Evolutionary conservation across 2,113 vertebrate species (phyloP).

Genomic region (Tretioscincus oriximinensis): DNA sequence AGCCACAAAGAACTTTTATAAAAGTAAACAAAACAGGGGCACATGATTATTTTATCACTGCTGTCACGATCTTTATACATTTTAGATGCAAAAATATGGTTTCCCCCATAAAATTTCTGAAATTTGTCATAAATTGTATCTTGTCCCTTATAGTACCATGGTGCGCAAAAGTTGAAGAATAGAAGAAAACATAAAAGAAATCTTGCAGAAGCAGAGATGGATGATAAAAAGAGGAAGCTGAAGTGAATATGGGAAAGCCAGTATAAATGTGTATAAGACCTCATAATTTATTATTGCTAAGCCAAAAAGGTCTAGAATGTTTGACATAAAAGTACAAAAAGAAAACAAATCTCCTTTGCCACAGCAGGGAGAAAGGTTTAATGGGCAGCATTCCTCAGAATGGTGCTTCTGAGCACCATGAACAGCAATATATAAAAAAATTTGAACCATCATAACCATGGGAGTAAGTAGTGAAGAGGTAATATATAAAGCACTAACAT

Average conservation of each 20-base stretch:
- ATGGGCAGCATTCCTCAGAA: constrained; percentile 19
- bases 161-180: neutral
- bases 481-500: neutral
- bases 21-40: too few species aligned
- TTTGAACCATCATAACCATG: constrained; percentile 20
- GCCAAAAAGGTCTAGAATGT: constrained; percentile 13
- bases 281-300: constrained; percentile 37
- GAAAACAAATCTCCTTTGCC: neutral
- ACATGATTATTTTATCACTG: too few species aligned
- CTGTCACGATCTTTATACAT: neutral
- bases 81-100: neutral
- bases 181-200: neutral
- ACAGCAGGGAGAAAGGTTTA: constrained; percentile 10
- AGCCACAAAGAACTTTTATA: too few species aligned
- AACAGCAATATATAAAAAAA: constrained; percentile 21
- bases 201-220: neutral
- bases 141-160: neutral
- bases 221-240: constrained; percentile 13
- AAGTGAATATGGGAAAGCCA: constrained; percentile 5
- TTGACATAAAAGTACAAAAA: constrained; percentile 22
- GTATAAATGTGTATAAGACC: constrained; percentile 34
- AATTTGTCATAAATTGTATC: neutral
- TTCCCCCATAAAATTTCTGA: neutral
- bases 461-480: neutral
- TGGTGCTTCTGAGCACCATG: constrained; percentile 23